Evolutionary conservation across 2,888 invertebrate species (phyloP), one percentile per base, ranked within the genome.

Genomic region (Ectobius pallidus): DNA sequence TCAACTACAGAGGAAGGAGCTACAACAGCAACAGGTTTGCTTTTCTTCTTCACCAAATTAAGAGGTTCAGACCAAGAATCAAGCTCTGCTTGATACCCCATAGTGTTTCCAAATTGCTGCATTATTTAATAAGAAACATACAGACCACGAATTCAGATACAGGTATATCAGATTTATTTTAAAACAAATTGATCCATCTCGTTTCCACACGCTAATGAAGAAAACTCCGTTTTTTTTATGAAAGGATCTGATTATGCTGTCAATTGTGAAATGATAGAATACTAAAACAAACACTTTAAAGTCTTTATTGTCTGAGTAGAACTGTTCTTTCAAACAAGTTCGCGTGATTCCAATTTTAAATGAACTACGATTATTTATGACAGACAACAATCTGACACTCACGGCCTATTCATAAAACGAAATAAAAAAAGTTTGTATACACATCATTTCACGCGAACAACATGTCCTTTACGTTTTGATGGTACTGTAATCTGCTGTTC

Each of bases 1-100:
- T 75, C 75, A 3, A 79, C 74, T 30, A 79, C 79, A 68, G 83
- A 80, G 16, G 84, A 86, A 42, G 87, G 87, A 20, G 86, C 85
- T 49, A 87, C 86, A 71, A 87, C 85, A 62, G 86, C 87, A 70
- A 87, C 84, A 65, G 86, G 86, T 75, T 81, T 81, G 80, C 84
- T 83, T 79, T 85, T 86, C 76, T 84, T 84, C 75, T 85, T 85
- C 78, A 85, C 84, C 79, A 86, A 82, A 84, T 87, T 87, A 83
- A 88, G 83, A 83, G 88, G 85, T 67, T 77, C 77, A 73, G 49
- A 72, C 65, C 73, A 69, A 4, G 69, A 20, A 25, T 75, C 73
- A n/a, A 69, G 65, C 44, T 75, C 73, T 69, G 63, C 52, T 25
- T 34, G 63, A 63, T 71, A 71, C 7, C 65, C 39, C 7, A 42